Evolutionary conservation across 1,140 invertebrate genomes (phyloP), one percentile per base, ranked within the genome.

Genomic region (Trichonephila clavipes): DNA sequence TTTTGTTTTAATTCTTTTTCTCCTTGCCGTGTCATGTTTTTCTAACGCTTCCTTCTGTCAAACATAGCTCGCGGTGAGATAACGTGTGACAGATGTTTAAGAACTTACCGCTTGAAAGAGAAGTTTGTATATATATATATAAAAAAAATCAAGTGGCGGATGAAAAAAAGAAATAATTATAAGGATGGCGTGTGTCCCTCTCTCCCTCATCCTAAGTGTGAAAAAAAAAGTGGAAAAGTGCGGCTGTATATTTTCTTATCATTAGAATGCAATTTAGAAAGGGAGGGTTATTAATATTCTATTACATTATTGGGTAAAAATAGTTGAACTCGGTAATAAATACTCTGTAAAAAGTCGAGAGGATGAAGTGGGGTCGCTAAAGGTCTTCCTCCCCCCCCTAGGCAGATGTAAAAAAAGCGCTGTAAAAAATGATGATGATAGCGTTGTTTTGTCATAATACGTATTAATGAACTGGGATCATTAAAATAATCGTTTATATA

Each of bases 31-130:
- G 34, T 89, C 87, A 34, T 62, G 34, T 51, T 72, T 83, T 83
- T 64, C 69, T 83, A 83, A 21, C 72, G n/a, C 59, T 64, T 44
- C 34, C 44, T 51, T 64, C 90, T 58, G 69, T 91, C 90, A 91
- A 83, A 83, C 77, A 83, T 44, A 44, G 61, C 59, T 24, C 18
- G 24, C 77, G 90, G 90, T 64, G 59, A 91, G 81, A 83, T 91
- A 91, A 83, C 28, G 64, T 91, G 90, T 91, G 90, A 91, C 90
- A 91, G 90, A 91, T 91, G 90, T 91, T 58, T 91, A 44, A 91
- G 90, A 83, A 91, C 90, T 82, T 51, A 21, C 81, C 21, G 28
- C 72, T 81, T 34, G n/a, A 58, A 16, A 72, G 14, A 87, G 5
- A 87, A 62, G 61, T 62, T 69, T 24, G 18, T 18, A 40, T 28